Evolutionary conservation across 2,797 vertebrate species (phyloP).

Genomic region (Oreortyx pictus): DNA sequence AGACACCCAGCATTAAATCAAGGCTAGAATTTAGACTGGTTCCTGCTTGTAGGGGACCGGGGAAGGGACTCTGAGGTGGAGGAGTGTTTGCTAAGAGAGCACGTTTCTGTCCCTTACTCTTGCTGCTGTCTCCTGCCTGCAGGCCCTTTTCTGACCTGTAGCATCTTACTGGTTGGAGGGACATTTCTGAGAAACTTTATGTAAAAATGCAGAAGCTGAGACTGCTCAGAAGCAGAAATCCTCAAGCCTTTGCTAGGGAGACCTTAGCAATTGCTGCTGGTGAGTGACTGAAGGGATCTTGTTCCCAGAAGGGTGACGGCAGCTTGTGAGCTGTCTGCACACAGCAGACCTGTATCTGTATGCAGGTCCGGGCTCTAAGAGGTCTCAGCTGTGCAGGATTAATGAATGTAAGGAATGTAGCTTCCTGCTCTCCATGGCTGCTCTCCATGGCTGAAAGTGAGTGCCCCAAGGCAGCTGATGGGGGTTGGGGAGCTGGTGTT

Average conservation of each 20-base stretch:
- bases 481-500: neutral
- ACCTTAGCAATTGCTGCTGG: neutral
- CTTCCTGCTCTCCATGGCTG: neutral
- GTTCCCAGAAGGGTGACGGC: neutral
- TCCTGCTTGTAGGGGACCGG: neutral
- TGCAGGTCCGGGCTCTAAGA: neutral
- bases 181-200: neutral
- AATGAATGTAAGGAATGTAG: accelerated
- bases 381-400: accelerated
- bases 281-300: accelerated
- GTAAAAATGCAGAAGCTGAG: neutral
- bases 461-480: accelerated
- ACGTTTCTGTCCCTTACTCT: neutral
- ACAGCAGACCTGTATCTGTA: neutral
- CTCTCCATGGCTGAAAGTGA: neutral
- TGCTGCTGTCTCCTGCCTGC: neutral
- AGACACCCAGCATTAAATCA: neutral
- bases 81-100: neutral
- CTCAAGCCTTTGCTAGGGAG: neutral
- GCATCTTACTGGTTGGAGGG: neutral
- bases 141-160: accelerated
- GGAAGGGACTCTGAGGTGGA: neutral
- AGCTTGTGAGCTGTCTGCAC: neutral
- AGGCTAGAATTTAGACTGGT: neutral
- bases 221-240: neutral